Conservation (phyloP, 2,797 vertebrate genomes). For the Phoeniculus purpureus region DNA sequence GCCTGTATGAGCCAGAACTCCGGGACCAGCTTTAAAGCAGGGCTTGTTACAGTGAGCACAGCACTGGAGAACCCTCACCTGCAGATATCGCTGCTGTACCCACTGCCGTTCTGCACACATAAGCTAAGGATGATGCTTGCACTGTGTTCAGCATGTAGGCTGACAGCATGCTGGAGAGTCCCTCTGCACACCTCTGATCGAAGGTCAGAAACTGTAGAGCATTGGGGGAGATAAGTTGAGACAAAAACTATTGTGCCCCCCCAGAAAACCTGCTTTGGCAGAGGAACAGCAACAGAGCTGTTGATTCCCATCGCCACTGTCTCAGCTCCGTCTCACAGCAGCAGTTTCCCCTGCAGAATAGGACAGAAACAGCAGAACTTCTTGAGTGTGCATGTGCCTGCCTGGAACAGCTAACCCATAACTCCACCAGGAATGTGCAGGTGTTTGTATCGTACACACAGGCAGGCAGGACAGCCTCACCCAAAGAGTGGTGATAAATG, state of each 20-base stretch:
- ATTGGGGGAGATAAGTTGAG: not conserved
- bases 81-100: rapidly evolving
- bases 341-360: not conserved
- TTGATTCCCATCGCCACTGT: rapidly evolving
- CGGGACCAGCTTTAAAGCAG: rapidly evolving
- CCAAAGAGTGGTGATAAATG: too few relatives aligned
- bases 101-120: not conserved
- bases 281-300: not conserved
- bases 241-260: not conserved
- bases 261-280: rapidly evolving
- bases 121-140: not conserved
- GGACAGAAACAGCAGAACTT: not conserved
- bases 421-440: rapidly evolving
- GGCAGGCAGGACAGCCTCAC: not conserved
- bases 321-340: rapidly evolving
- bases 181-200: rapidly evolving
- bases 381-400: rapidly evolving
- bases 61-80: not conserved
- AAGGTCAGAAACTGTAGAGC: not conserved
- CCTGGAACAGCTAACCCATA: not conserved
- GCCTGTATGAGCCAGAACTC: not conserved
- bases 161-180: not conserved
- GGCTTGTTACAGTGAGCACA: rapidly evolving
- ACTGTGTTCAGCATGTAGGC: rapidly evolving
- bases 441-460: rapidly evolving